These are phyloP conservation scores for Netelia inedita DNA, from an alignment of 2,888 invertebrate genomes.

Conservation along the genomic window DNA sequence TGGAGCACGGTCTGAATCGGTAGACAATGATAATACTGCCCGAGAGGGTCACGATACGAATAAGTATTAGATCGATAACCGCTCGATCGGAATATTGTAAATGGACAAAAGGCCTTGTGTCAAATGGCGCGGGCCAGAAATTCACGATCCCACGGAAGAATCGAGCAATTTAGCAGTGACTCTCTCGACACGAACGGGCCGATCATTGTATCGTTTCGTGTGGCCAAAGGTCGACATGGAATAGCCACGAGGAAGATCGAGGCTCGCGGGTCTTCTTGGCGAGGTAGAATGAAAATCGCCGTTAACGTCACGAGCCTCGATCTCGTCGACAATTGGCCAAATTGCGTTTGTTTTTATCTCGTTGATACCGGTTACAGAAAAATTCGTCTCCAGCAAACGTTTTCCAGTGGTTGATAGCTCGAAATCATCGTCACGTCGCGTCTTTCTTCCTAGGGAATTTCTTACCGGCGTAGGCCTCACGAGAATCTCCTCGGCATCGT, in stretches of 20 bases:
- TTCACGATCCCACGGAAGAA: conserved; percentile 45
- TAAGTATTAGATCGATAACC: too few relatives aligned
- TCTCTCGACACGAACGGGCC: conserved; percentile 76
- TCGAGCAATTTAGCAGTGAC: conserved; percentile 78
- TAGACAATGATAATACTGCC: too few relatives aligned
- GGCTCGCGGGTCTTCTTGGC: conserved; percentile 77
- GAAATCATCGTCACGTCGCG: conserved; percentile 41
- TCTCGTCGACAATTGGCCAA: conserved; percentile 30
- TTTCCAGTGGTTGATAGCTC: conserved; percentile 61
- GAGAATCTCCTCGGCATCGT: conserved; percentile 71
- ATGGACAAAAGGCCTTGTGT: not conserved
- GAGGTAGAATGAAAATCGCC: conserved; percentile 54
- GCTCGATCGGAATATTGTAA: not conserved
- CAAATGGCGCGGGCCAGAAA: too few relatives aligned
- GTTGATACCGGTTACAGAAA: conserved; percentile 80
- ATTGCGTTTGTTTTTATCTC: conserved; percentile 77
- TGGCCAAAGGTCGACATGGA: conserved; percentile 71
- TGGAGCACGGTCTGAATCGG: too few relatives aligned
- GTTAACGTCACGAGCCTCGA: conserved; percentile 50
- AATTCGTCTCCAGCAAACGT: conserved; percentile 79
- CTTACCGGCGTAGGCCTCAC: conserved; percentile 78
- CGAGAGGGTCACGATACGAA: not conserved
- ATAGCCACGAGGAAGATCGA: conserved; percentile 75
- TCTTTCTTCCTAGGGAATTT: conserved; percentile 70
- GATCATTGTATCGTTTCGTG: conserved; percentile 72